Conservation (phyloP, 2,797 vertebrate genomes). For the Octomys mimax region DNA sequence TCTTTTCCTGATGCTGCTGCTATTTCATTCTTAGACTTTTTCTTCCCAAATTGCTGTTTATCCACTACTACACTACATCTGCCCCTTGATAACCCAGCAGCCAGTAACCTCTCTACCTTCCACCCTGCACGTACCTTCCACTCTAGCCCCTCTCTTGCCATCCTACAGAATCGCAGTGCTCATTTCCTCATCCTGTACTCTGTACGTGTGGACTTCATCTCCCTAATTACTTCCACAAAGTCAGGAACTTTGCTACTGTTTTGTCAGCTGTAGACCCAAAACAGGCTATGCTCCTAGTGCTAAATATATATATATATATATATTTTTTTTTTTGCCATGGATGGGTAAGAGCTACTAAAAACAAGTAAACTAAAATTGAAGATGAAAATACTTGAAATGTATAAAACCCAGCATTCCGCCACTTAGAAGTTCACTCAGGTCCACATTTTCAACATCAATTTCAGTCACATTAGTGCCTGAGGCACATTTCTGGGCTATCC, state of each 20-base stretch:
- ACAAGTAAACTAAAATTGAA: conserved; percentile 18
- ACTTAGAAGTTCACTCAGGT: not conserved
- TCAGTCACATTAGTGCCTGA: conserved; percentile 3
- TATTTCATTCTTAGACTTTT: not conserved
- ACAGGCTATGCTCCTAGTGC: not conserved
- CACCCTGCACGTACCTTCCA: not conserved
- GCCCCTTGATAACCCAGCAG: not conserved
- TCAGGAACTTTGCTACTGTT: not conserved
- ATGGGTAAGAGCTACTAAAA: not conserved
- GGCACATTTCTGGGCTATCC: not conserved
- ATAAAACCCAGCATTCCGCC: not conserved
- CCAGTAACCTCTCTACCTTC: not conserved
- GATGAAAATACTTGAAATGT: conserved; percentile 10
- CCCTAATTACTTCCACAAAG: not conserved
- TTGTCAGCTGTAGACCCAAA: not conserved
- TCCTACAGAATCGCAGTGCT: not conserved
- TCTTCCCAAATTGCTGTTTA: not conserved
- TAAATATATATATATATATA: too few species aligned
- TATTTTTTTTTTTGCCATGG: not conserved
- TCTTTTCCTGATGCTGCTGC: not conserved
- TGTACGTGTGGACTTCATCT: not conserved
- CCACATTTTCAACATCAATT: conserved; percentile 3
- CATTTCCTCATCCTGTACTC: not conserved
- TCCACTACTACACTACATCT: not conserved
- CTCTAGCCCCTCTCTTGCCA: not conserved